Base-by-base conservation (phyloP, 2,888 invertebrate genomes). In the Meganola albula region DNA sequence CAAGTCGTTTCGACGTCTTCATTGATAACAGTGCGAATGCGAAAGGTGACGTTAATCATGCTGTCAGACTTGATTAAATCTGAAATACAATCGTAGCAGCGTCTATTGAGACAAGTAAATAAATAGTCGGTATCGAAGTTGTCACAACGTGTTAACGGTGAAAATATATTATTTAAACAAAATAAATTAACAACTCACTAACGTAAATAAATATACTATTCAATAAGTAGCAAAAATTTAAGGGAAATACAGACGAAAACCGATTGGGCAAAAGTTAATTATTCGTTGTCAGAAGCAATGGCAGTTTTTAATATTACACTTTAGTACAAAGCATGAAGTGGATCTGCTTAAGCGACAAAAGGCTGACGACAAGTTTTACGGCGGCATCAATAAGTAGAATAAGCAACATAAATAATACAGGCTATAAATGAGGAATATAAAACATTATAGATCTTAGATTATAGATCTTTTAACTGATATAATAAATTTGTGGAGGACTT, bases 161-260 rank as follows among this genome's bases (percentile, higher is more conserved):
- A 63, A 68, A 74, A 75, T 78, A 77, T 77, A 75, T 75, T 73
- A 74, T 65, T 63, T 51, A 74, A 76, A 78, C 76, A 78, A 79
- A 74, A 75, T 75, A 76, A 74, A 75, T 70, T 75, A 76, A 77
- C 72, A 74, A 70, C 69, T 65, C 61, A 64, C 60, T 64, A 74
- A 63, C 71, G 68, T 74, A 75, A 77, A 78, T 77, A 76, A 77
- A 78, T 78, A n/a, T n/a, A n/a, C n/a, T n/a, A n/a, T n/a, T n/a
- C n/a, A n/a, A n/a, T n/a, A n/a, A n/a, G n/a, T n/a, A n/a, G n/a
- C n/a, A n/a, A n/a, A n/a, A n/a, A n/a, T n/a, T n/a, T n/a, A n/a
- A n/a, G n/a, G n/a, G n/a, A n/a, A n/a, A n/a, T n/a, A n/a, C n/a
- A n/a, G n/a, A n/a, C n/a, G n/a, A n/a, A n/a, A n/a, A n/a, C n/a